These are phyloP conservation scores for Pseudomyrmex gracilis DNA, from an alignment of 1,140 invertebrate genomes.

Conservation along the genomic window DNA sequence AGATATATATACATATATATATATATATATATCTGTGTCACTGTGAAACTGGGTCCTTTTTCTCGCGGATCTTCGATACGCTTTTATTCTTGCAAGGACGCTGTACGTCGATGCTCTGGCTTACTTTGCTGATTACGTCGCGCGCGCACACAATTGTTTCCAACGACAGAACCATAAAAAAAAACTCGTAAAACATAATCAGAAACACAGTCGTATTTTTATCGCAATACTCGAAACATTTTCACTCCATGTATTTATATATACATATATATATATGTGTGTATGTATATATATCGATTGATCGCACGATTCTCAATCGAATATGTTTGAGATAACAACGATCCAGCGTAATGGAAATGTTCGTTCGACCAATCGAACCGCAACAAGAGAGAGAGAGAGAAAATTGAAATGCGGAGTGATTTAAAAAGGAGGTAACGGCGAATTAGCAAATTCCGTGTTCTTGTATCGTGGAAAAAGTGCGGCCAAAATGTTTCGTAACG, in stretches of 20 bases:
- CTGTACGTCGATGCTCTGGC: slow-evolving; percentile 93
- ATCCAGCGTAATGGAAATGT: too few species aligned
- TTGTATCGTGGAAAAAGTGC: slow-evolving; percentile 28
- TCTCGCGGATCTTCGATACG: not conserved
- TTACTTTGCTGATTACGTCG: slow-evolving; percentile 93
- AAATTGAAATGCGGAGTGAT: not conserved
- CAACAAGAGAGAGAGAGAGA: too few species aligned
- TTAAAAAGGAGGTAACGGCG: not conserved
- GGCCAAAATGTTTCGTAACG: not conserved
- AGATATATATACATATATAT: too few species aligned
- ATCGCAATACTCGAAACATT: not conserved
- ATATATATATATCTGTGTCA: not conserved
- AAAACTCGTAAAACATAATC: slow-evolving; percentile 73
- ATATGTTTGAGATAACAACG: too few species aligned
- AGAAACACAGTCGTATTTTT: slow-evolving; percentile 70
- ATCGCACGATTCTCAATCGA: too few species aligned
- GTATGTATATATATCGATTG: too few species aligned
- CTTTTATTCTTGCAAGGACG: slow-evolving; percentile 89
- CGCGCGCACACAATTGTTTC: slow-evolving; percentile 92
- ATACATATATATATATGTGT: too few species aligned
- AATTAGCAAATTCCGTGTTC: not conserved
- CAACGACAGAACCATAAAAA: slow-evolving; percentile 86
- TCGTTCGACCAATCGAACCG: too few species aligned
- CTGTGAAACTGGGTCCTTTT: not conserved
- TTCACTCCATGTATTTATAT: too few species aligned